Conservation (phyloP, 2,797 vertebrate species). For the Molossus molossus region DNA sequence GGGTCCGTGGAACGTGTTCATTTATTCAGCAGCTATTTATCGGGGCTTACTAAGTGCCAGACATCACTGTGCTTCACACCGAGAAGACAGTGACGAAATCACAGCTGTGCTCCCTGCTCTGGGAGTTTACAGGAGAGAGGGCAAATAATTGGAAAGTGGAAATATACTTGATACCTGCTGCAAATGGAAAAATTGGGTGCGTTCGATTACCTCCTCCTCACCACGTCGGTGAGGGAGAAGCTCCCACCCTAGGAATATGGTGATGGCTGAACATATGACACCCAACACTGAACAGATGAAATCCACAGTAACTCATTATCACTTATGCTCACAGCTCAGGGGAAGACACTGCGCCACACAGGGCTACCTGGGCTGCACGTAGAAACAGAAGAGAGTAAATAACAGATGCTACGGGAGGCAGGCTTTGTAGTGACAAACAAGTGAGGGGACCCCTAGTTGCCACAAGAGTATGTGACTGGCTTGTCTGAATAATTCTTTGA, state of each 20-base stretch:
- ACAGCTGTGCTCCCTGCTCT: background rate
- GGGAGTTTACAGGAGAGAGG: background rate
- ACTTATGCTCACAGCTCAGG: background rate
- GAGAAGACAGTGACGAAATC: background rate
- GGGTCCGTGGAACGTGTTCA: background rate
- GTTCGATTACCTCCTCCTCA: conserved; percentile 1
- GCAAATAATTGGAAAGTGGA: background rate
- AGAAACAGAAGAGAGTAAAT: background rate
- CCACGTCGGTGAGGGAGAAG: background rate
- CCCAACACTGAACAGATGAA: background rate
- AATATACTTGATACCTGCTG: background rate
- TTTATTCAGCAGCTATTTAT: background rate
- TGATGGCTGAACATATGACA: background rate
- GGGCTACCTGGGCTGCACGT: background rate
- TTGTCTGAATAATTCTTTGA: conserved; percentile 3
- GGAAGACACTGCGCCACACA: background rate
- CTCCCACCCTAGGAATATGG: background rate
- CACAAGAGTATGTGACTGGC: background rate
- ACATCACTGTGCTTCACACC: background rate
- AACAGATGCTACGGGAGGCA: background rate
- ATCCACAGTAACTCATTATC: background rate
- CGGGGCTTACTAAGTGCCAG: background rate
- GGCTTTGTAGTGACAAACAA: background rate
- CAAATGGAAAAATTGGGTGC: background rate
- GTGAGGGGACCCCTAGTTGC: background rate